Conservation (phyloP, 2,113 vertebrate genomes). For the Monarcha castaneiventris region DNA sequence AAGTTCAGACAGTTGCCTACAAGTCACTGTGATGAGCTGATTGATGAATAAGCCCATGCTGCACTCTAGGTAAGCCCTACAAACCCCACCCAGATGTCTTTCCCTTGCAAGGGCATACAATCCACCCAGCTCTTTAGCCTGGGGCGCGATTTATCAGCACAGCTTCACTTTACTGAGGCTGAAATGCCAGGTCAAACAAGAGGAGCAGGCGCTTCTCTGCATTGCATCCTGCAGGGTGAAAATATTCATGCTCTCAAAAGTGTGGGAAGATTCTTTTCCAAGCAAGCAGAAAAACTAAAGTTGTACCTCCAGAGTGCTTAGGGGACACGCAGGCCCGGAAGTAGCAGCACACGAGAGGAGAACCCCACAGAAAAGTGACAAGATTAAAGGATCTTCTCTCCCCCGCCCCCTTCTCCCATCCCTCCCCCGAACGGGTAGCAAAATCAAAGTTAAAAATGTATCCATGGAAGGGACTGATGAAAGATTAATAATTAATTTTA, state of each 20-base stretch:
- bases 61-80: not conserved
- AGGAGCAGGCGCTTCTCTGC: not conserved
- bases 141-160: not conserved
- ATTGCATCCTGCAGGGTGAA: not conserved
- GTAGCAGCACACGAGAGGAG: conserved; percentile 34
- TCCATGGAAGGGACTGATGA: conserved; percentile 66
- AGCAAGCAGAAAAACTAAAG: not conserved
- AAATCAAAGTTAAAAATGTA: conserved; percentile 76
- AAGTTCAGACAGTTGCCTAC: not conserved
- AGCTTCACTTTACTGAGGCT: not conserved
- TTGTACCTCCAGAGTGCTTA: not conserved
- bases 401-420: conserved; percentile 19
- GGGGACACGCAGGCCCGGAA: not conserved
- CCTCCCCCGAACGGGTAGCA: conserved; percentile 41
- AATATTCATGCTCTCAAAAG: not conserved
- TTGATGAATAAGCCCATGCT: not conserved
- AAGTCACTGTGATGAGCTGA: not conserved
- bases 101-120: not conserved
- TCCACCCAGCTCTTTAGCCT: not conserved
- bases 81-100: not conserved
- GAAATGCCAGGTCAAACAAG: conserved; percentile 11
- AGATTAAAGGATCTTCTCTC: conserved; percentile 67
- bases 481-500: conserved; percentile 78
- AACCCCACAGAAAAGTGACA: conserved; percentile 54
- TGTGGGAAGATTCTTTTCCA: not conserved